Base-by-base conservation (phyloP, 2,797 vertebrate species). In the Manis pentadactyla region DNA sequence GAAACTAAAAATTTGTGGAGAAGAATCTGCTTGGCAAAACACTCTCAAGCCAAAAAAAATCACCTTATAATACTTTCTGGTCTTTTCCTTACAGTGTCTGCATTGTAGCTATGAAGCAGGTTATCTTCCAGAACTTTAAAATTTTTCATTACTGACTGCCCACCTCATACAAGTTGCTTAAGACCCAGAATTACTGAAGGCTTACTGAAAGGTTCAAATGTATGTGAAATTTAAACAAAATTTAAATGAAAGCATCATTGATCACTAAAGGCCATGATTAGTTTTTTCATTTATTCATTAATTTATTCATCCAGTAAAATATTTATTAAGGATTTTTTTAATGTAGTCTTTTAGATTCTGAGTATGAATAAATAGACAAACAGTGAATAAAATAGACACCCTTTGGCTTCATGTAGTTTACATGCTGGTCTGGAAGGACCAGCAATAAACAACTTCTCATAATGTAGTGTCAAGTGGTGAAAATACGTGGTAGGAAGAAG, bases 201-300 rank as follows among this genome's bases (percentile, higher is more conserved):
- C 7, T 86, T 82, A 90, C 29, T 23, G 10, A 82, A 71, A 55
- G 13, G 5, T 66, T 86, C 39, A 25, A 46, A 19, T 75, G 17
- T 66, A 23, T 96, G 21, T 77, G 21, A 75, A 90, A 69, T 73
- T 90, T 39, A 95, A 93, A 74, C 42, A 93, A 55, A 79, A 93
- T 59, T 75, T 75, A 82, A 81, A 37, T 68, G 51, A 83, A 71
- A 87, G 53, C 8, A 39, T 29, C 42, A 87, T 2, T 78, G 69
- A 83, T 42, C 23, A n/a, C 25, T 82, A 63, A 57, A 79, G 71
- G 1, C 19, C 86, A 34, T 55, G 66, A 57, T 49, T 55, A 64
- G 15, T 9, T 64, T 77, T 17, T 51, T 79, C 57, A 82, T 29
- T 68, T 17, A 34, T 55, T 94, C 19, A 84, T 75, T 84, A 8